Evolutionary conservation across 2,888 invertebrate genomes (phyloP), one percentile per base, ranked within the genome.

Genomic region (Heliconius hortense): DNA sequence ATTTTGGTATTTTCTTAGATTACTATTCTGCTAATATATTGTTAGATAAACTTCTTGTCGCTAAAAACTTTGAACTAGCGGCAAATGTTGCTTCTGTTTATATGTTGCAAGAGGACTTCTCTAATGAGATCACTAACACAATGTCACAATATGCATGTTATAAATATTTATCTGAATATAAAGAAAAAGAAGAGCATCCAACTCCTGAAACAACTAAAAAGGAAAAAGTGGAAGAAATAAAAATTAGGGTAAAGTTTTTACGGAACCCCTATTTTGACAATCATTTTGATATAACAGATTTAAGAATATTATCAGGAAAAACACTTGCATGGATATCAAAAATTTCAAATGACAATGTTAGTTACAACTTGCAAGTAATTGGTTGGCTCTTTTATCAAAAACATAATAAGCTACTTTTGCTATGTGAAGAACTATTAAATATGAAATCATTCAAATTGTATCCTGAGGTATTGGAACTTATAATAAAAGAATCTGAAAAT

Each of bases 1-100:
- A 97, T 84, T 99, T 97, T 93, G 99, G 99, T 1, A 90, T 99
- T 53, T 99, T 99, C 86, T 95, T 98, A n/a, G 98, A 99, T 90
- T 89, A 95, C 77, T 97, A 96, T 81, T 94, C 95, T 48, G 96
- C 96, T 13, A 98, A 97, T 88, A 92, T 98, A 72, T 89, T 98
- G 59, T 94, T 99, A 91, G 96, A 99, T 86, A 94, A 95, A 74
- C 96, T 97, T 82, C 90, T 99, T 75, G 95, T 96, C 83, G 90
- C 94, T 53, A 91, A 96, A 74, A 95, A 97, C 84, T 96, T 93
- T 86, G 93, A 93, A 63, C 93, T 95, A 76, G 99, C 98, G 24
- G 96, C 97, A 0, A 95, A 96, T 87, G 93, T 98, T 24, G 97
- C 97, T 0, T 95, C 95, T 74, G 93, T 97, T 76, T 89, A 97